Base-by-base conservation (phyloP, 92 coral and sea anemone genomes). In the Parazoanthus darwini region DNA sequence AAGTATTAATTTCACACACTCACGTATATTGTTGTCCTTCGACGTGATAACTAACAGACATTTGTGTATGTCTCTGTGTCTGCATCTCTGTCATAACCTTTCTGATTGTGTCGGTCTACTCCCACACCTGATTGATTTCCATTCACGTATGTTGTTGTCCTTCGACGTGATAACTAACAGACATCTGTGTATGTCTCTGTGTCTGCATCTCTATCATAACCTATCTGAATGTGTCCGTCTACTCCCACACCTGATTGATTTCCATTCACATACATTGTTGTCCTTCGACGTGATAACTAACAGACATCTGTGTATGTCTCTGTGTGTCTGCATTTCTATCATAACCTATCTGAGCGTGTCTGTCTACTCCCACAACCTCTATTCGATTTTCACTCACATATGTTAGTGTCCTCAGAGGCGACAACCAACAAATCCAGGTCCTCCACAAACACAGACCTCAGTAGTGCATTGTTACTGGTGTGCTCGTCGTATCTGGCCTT, bases 371-470 rank as follows among this genome's bases (percentile, higher is more conserved):
- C 14, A 15, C 10, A 50, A 54, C 20, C 6, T 8, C 8, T 18
- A 82, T 23, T 44, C 76, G 14, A 1, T 25, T 0, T 37, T 46
- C 26, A 93, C 99, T 95, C 90, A 97, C 99, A 97, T 29, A 97
- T 97, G 65, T 95, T 95, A 72, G 94, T 90, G 90, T 97, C 99
- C 85, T 95, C 99, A 43, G 99, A 97, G 29, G 99, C 98, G 10
- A 97, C 95, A 10, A 97, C 96, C 56, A 97, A 89, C 70, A 97
- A 89, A 80, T 97, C 99, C 54, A 97, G 94, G 54, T 94, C 91
- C 91, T 97, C 99, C 56, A 97, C 99, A 82, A 97, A 97, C 63
- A 97, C 89, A 18, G 99, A 97, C 59, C 98, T 93, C 80, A 97
- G 80, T 42, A 97, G 89, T 44, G 99, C 88, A 33, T 89, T 83